These are phyloP conservation scores for Dicaeum eximium DNA, from an alignment of 2,113 vertebrate species.

Conservation along the genomic window DNA sequence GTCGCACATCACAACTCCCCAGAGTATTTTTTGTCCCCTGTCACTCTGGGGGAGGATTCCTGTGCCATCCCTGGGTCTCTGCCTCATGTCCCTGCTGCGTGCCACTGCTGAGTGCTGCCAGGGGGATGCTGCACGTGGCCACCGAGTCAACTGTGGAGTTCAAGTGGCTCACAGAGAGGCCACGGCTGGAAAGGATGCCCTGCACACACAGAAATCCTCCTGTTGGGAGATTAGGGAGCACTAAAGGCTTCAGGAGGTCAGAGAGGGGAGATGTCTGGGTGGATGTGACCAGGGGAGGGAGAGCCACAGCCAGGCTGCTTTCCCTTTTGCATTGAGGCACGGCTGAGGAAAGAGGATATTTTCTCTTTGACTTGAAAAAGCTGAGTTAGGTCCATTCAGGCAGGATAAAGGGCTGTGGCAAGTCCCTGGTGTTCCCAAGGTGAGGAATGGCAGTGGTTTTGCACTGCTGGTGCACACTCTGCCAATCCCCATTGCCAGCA, in stretches of 20 bases:
- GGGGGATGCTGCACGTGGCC: neutral
- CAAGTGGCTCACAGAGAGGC: slow-evolving; percentile 26
- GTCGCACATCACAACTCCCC: neutral
- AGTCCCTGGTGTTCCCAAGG: neutral
- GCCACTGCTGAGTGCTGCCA: neutral
- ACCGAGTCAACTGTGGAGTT: neutral
- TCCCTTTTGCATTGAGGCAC: neutral
- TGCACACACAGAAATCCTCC: neutral
- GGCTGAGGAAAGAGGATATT: neutral
- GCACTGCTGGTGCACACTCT: neutral
- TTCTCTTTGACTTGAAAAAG: neutral
- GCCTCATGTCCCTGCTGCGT: slow-evolving; percentile 8
- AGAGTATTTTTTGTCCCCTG: neutral
- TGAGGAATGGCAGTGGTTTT: neutral
- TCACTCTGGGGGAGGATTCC: neutral
- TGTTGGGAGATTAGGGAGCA: neutral
- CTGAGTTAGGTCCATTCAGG: neutral
- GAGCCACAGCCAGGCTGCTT: neutral
- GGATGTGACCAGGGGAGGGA: neutral
- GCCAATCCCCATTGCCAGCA: neutral
- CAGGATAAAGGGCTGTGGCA: neutral
- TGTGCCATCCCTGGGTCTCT: neutral
- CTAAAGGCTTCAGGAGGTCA: neutral
- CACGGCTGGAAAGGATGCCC: neutral
- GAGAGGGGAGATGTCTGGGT: neutral